A percentile compares a stretch with the other conserved stretches of the same genome.
Conservation (phyloP, 2,888 invertebrate species). For the Stictocephala bisonia region DNA sequence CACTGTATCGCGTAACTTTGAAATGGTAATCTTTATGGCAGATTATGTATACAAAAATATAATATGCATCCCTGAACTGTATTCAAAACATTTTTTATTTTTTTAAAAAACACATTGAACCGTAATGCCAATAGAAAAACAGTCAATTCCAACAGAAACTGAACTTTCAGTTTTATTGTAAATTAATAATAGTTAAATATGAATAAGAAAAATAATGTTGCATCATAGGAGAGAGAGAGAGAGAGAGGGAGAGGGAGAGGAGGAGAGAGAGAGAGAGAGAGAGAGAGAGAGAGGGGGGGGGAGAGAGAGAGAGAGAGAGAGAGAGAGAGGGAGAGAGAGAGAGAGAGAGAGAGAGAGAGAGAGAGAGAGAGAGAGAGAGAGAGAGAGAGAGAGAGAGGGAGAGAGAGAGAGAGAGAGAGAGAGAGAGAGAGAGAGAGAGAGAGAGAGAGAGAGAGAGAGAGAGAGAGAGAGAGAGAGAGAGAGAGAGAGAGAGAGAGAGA, state of each 20-base stretch:
- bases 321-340: not conserved
- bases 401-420: not conserved
- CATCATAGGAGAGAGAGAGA: no score
- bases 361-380: not conserved
- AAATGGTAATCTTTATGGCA: no score
- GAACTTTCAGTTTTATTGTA: no score
- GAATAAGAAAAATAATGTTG: no score
- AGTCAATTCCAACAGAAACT: no score
- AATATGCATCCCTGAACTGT: no score
- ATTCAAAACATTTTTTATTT: no score
- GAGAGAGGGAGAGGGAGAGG: constrained; percentile 3
- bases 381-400: not conserved
- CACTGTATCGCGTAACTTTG: no score
- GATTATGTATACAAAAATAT: no score
- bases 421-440: not conserved
- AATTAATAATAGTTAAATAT: no score
- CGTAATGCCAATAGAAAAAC: no score
- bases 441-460: constrained; percentile 9
- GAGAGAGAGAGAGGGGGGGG: not conserved
- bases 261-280: not conserved
- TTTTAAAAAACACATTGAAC: no score
- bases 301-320: not conserved
- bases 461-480: constrained; percentile 4
- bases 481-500: not conserved
- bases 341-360: not conserved